Conservation (phyloP, 2,888 invertebrate genomes). For the Apotomis capreana region DNA sequence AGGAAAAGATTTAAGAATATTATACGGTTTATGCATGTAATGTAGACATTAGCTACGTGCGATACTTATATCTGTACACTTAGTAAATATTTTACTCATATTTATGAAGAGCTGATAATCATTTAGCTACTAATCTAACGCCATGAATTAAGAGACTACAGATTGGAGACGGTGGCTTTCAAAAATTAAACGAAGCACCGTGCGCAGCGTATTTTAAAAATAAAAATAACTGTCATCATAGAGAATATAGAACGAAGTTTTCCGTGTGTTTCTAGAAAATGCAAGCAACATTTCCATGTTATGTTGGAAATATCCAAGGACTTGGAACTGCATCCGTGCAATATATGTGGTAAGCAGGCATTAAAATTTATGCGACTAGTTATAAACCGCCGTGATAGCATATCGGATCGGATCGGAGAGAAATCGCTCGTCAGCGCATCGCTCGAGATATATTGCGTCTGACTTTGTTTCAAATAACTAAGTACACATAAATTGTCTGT, state of each 20-base stretch:
- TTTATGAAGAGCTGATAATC: background rate
- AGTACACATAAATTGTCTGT: constrained; percentile 2
- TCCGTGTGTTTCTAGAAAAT: background rate
- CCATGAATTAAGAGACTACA: too few species aligned
- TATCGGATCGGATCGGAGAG: constrained; percentile 10
- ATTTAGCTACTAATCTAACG: background rate
- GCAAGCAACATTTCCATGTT: background rate
- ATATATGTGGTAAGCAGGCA: constrained; percentile 36
- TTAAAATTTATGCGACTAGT: constrained; percentile 35
- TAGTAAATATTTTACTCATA: too few species aligned
- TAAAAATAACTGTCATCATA: background rate
- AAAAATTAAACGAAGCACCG: background rate
- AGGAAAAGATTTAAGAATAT: background rate
- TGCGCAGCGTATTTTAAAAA: background rate
- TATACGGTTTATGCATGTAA: too few species aligned
- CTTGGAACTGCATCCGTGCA: constrained; percentile 9
- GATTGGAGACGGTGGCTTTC: too few species aligned
- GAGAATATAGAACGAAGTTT: background rate
- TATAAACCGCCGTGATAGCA: constrained; percentile 27
- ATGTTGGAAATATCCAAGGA: background rate
- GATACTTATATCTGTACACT: too few species aligned
- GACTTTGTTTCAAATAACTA: constrained; percentile 23
- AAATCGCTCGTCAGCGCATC: constrained; percentile 15
- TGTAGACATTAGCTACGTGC: too few species aligned
- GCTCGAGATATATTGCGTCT: constrained; percentile 10